Conservation (phyloP, 2,113 vertebrate genomes). For the Axis porcinus region DNA sequence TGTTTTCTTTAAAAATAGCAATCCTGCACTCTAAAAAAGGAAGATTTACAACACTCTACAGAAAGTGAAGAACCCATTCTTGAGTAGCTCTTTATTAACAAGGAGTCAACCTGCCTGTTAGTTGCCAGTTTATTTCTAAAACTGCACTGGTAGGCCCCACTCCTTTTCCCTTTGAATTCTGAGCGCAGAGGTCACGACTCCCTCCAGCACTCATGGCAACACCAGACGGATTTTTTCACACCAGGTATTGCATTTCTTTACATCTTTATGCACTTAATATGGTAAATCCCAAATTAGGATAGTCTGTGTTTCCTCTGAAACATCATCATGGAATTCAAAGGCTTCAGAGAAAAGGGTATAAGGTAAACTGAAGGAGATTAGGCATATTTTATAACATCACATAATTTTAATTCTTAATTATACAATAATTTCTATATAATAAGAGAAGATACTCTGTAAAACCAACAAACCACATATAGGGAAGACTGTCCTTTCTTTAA, state of each 20-base stretch:
- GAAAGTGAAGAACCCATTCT: slow-evolving; percentile 41
- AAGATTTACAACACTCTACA: slow-evolving; percentile 36
- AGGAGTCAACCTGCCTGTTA: neutral
- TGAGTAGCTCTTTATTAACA: slow-evolving; percentile 32
- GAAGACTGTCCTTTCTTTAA: neutral
- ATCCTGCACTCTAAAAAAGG: slow-evolving; percentile 36
- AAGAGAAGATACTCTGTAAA: neutral
- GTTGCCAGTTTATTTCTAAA: slow-evolving; percentile 14
- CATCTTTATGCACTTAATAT: neutral
- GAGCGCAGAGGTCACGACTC: neutral
- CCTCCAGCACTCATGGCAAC: neutral
- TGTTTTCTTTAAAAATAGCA: slow-evolving; percentile 61
- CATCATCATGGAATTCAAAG: neutral
- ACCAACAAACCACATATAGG: neutral
- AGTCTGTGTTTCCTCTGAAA: slow-evolving; percentile 5
- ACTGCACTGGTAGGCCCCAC: neutral
- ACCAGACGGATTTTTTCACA: neutral
- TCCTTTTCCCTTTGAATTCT: neutral
- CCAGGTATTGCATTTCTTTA: neutral
- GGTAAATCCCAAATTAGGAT: neutral
- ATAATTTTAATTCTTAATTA: slow-evolving; percentile 8
- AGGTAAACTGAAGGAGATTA: neutral
- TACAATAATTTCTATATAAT: neutral
- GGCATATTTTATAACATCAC: neutral
- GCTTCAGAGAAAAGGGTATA: neutral